These are phyloP conservation scores for Melanostoma scalare DNA, from an alignment of 2,888 invertebrate species.

Conservation along the genomic window DNA sequence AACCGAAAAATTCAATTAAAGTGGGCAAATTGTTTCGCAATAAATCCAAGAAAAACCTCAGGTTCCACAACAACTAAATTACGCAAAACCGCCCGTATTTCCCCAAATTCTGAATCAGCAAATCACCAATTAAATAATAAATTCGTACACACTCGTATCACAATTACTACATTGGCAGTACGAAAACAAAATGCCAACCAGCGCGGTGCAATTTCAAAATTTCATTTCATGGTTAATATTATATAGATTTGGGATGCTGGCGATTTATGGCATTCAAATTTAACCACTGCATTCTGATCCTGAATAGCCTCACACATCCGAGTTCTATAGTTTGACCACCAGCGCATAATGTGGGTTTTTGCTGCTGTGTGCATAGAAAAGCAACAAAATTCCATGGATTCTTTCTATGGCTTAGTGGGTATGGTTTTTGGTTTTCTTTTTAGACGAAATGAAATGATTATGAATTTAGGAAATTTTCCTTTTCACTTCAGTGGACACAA, in stretches of 20 bases:
- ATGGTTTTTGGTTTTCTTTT: no score
- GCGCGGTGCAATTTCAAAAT: slow-evolving; percentile 14
- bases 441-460: no score
- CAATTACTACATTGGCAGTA: background rate
- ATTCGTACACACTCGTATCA: slow-evolving; percentile 1
- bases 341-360: slow-evolving; percentile 8
- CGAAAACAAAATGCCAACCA: background rate
- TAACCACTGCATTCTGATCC: slow-evolving; percentile 29
- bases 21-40: slow-evolving; percentile 30
- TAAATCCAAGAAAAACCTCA: slow-evolving; percentile 43
- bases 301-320: slow-evolving; percentile 1
- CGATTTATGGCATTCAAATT: slow-evolving; percentile 48
- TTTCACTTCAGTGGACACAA: no score
- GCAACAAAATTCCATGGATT: background rate
- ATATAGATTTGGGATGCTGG: slow-evolving; percentile 27
- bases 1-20: slow-evolving; percentile 42
- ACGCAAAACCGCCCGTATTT: slow-evolving; percentile 50
- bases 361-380: background rate
- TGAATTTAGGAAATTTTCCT: no score
- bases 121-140: slow-evolving; percentile 65
- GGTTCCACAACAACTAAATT: slow-evolving; percentile 57
- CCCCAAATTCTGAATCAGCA: slow-evolving; percentile 56
- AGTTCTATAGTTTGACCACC: background rate
- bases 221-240: slow-evolving; percentile 11
- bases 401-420: no score